These are phyloP conservation scores for Mylabris sibirica DNA, from an alignment of 2,888 invertebrate species.

Conservation along the genomic window DNA sequence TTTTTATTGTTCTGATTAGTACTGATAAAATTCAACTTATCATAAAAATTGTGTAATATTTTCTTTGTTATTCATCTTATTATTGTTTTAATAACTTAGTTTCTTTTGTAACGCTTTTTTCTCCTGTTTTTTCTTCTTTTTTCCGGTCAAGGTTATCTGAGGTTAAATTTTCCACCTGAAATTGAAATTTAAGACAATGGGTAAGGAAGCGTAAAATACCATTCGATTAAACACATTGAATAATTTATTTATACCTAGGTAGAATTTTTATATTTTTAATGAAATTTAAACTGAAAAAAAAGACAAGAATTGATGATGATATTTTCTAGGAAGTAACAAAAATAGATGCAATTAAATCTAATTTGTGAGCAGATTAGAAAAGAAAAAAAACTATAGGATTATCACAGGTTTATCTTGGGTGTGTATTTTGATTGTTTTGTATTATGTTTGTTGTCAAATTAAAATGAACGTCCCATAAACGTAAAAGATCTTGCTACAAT, in stretches of 20 bases:
- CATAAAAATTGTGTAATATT: not conserved
- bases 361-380: no score
- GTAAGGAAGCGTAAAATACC: not conserved
- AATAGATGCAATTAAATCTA: no score
- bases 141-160: not conserved
- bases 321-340: no score
- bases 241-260: no score
- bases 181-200: not conserved
- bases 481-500: not conserved
- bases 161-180: not conserved
- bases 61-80: not conserved
- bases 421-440: not conserved
- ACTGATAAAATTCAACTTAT: not conserved
- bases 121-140: no score
- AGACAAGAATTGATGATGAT: no score
- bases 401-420: not conserved
- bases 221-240: not conserved
- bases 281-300: no score
- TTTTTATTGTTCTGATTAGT: not conserved
- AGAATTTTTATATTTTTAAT: no score
- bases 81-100: not conserved
- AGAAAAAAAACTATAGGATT: not conserved
- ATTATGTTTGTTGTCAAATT: not conserved
- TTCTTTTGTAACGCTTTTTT: not conserved
- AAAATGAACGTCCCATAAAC: not conserved